Base-by-base conservation (phyloP, 1,140 invertebrate species). In the Melitaea cinxia region DNA sequence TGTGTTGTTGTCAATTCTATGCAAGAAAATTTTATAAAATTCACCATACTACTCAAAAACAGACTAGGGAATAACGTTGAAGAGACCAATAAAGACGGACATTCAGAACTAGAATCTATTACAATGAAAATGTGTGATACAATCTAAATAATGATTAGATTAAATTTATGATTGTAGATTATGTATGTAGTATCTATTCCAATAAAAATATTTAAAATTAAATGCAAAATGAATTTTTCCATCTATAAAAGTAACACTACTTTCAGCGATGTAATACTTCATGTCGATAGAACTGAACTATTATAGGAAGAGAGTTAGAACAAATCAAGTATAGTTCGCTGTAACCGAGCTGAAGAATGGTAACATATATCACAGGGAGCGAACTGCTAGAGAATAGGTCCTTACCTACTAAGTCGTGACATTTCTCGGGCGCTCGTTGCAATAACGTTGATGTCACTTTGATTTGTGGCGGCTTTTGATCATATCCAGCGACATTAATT, bases 361-460 rank as follows among this genome's bases (percentile, higher is more conserved):
- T 65, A 68, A 70, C 73, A 80, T 83, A 80, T 73, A 75, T 79
- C 75, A 77, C 67, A 52, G 57, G 50, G 59, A 69, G 37, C 37
- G 68, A 76, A 78, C 80, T 77, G 74, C 69, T 75, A 72, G 68
- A 67, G 68, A 80, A 81, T 78, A 81, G 68, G 75, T 77, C 61
- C 65, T 69, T 73, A 76, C 74, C 73, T 77, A 78, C 62, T 78
- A 72, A 77, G 64, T 74, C 61, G 70, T 45, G 61, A 72, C 73
- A 81, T 83, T 78, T 76, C 68, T 76, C 79, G 70, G 54, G 60
- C 72, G 75, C 70, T 68, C 61, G 65, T 72, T 79, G 78, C 81
- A 83, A 84, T 84, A 86, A 84, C 69, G 77, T 69, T 71, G 68
- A 77, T 78, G 82, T 83, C 78, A 75, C 73, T 71, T 76, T 82